Percentiles rank a stretch among this genome's conserved stretches.
Conservation (phyloP, 2,888 invertebrate genomes). For the Andrena minutula region DNA sequence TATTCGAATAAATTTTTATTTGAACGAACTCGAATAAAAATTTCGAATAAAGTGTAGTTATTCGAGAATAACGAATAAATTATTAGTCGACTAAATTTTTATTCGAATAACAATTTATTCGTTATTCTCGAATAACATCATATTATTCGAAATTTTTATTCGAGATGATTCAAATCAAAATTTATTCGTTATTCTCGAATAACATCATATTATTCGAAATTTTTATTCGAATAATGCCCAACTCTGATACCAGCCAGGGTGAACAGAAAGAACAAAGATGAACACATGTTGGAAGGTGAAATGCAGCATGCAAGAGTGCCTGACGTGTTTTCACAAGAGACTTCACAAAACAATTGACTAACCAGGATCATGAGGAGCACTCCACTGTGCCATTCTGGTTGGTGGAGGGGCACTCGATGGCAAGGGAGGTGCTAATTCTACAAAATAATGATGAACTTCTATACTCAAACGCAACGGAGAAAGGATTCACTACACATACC, state of each 20-base stretch:
- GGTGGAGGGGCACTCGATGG: conserved; percentile 87
- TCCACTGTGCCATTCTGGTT: conserved; percentile 81
- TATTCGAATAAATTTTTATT: too few species aligned
- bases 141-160: too few species aligned
- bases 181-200: too few species aligned
- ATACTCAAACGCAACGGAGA: conserved; percentile 67
- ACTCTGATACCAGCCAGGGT: conserved; percentile 1
- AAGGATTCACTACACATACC: conserved; percentile 79
- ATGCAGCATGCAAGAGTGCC: conserved; percentile 46
- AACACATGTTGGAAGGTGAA: conserved; percentile 25
- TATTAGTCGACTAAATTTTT: too few species aligned
- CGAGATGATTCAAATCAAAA: too few species aligned
- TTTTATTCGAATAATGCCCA: too few species aligned
- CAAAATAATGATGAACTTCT: conserved; percentile 77
- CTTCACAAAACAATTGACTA: conserved; percentile 73
- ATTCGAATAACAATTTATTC: too few species aligned
- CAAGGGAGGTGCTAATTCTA: conserved; percentile 88
- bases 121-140: too few species aligned
- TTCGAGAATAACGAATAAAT: too few species aligned
- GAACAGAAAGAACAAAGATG: conserved; percentile 7
- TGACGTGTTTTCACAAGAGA: conserved; percentile 32
- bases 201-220: too few species aligned
- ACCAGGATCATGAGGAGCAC: conserved; percentile 82
- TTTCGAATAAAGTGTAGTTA: too few species aligned
- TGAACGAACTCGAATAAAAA: too few species aligned